phyloP scores from a whole-genome alignment of 2,888 invertebrate species.

The Galeopsomyia nigrocyanea region DNA sequence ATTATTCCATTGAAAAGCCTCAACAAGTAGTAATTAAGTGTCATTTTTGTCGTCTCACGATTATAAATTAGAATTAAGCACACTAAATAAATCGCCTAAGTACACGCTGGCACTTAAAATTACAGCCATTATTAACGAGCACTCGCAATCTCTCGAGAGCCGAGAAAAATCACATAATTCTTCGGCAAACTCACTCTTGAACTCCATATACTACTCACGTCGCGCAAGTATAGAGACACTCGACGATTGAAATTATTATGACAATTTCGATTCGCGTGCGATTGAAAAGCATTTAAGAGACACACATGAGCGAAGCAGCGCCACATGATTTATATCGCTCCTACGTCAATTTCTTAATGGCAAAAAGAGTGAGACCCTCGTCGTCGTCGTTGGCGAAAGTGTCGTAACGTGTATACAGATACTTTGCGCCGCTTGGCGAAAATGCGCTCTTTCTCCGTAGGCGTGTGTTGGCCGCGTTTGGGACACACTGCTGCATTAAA shows the following conservation, averaged over 20 bases:
- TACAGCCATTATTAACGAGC: conserved; percentile 18
- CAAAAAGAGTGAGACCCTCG: background rate
- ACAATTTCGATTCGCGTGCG: conserved; percentile 23
- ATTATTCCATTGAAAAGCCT: conserved; percentile 11
- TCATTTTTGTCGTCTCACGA: conserved; percentile 16
- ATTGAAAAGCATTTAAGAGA: conserved; percentile 29
- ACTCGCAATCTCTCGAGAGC: background rate
- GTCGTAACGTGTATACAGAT: conserved; percentile 27
- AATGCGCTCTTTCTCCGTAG: background rate
- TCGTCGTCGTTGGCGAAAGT: conserved; percentile 17
- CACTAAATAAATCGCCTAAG: conserved; percentile 15
- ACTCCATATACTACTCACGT: background rate
- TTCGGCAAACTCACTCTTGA: background rate
- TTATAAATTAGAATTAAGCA: conserved; percentile 34
- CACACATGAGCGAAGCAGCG: conserved; percentile 1
- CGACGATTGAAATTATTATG: conserved; percentile 11
- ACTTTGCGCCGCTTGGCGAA: background rate
- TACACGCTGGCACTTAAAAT: conserved; percentile 17
- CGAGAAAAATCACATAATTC: conserved; percentile 1
- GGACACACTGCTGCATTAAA: background rate
- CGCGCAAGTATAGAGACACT: conserved; percentile 12
- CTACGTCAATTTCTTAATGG: conserved; percentile 19
- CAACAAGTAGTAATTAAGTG: conserved; percentile 32
- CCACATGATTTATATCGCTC: conserved; percentile 35
- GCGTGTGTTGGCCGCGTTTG: conserved; percentile 14